Percentiles rank a stretch among this genome's conserved stretches.
phyloP scores from a whole-genome alignment of 2,888 invertebrate species.

The Lasioglossum marginatum region DNA sequence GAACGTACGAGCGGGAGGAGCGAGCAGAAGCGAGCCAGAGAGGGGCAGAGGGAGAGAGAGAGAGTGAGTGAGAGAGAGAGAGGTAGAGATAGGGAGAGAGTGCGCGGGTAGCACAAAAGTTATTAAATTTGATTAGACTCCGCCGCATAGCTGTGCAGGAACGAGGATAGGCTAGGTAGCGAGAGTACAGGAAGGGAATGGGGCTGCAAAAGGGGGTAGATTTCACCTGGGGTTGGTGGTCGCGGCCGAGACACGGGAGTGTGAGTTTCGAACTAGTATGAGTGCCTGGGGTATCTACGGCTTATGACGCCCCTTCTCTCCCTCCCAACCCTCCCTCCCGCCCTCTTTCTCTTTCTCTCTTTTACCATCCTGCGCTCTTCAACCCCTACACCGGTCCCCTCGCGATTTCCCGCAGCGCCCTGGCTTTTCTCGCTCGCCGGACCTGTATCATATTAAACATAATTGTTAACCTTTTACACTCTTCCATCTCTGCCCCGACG shows the following conservation, averaged over 20 bases:
- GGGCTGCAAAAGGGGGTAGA: constrained; percentile 67
- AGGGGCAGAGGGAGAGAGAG: constrained; percentile 36
- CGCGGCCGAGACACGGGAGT: constrained; percentile 61
- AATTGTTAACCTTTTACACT: constrained; percentile 80
- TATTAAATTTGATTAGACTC: constrained; percentile 84
- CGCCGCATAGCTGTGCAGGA: constrained; percentile 74
- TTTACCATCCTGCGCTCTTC: not conserved
- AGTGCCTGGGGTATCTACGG: constrained; percentile 69
- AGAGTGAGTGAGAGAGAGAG: constrained; percentile 14
- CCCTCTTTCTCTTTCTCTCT: constrained; percentile 10
- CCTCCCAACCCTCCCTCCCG: too few species aligned
- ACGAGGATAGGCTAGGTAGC: constrained; percentile 67
- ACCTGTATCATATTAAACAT: constrained; percentile 81
- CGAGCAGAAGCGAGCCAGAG: constrained; percentile 34
- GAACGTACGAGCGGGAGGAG: constrained; percentile 10
- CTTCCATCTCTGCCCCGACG: constrained; percentile 57
- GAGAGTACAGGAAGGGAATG: constrained; percentile 54
- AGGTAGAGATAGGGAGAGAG: constrained; percentile 42
- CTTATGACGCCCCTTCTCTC: constrained; percentile 56
- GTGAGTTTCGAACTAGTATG: constrained; percentile 78
- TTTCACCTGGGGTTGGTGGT: constrained; percentile 78
- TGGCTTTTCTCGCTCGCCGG: constrained; percentile 26
- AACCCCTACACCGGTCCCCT: not conserved
- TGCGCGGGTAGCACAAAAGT: constrained; percentile 79
- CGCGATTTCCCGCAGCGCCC: constrained; percentile 20